Evolutionary conservation across 2,888 invertebrate genomes (phyloP).

Genomic region (Zygogramma bicolorata): DNA sequence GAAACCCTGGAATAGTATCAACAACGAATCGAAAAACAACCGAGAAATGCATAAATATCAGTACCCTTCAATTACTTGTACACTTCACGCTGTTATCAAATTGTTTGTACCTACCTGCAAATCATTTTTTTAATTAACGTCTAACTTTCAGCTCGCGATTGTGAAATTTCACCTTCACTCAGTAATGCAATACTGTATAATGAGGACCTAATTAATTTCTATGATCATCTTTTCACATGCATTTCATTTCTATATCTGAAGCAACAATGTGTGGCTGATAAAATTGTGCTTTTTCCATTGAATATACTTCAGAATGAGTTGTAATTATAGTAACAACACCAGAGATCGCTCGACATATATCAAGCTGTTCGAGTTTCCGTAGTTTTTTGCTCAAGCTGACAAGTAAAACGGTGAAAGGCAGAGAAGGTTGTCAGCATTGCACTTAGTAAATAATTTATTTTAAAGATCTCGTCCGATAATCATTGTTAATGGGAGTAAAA

Average conservation of each 20-base stretch:
- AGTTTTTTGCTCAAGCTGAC: background rate
- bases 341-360: background rate
- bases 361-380: background rate
- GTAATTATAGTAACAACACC: background rate
- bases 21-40: too few relatives aligned
- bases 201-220: background rate
- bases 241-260: background rate
- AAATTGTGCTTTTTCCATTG: background rate
- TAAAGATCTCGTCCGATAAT: constrained; percentile 22
- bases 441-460: constrained; percentile 16
- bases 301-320: background rate
- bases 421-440: background rate
- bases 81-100: too few relatives aligned
- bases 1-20: too few relatives aligned
- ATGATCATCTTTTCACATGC: background rate
- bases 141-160: background rate
- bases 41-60: too few relatives aligned
- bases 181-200: background rate
- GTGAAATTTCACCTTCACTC: background rate
- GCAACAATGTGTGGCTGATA: background rate
- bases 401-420: constrained; percentile 18
- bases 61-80: too few relatives aligned
- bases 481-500: constrained; percentile 25
- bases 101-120: too few relatives aligned
- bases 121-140: background rate